Percentiles rank a stretch among this genome's conserved stretches.
Evolutionary conservation across 1,140 invertebrate species (phyloP).

Genomic region (Brachionus sp.): DNA sequence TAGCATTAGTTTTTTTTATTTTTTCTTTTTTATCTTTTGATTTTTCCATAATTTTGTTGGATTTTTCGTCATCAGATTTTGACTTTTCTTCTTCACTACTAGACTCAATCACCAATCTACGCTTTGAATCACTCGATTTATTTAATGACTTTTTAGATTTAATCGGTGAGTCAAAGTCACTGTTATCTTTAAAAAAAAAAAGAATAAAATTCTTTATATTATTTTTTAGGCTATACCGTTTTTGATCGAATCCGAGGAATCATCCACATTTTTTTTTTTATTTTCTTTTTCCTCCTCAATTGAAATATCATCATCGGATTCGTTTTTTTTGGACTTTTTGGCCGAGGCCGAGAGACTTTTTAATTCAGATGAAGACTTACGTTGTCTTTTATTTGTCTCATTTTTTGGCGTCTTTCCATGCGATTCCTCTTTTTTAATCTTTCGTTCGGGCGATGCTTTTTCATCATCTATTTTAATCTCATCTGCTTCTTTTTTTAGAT

Average conservation of each 20-base stretch:
- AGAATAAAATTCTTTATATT: neutral
- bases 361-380: conserved; percentile 34
- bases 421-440: neutral
- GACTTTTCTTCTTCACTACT: conserved; percentile 20
- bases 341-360: conserved; percentile 23
- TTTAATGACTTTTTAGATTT: neutral
- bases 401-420: neutral
- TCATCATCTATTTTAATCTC: neutral
- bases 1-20: neutral
- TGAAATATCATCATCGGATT: conserved; percentile 15
- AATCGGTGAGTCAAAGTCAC: conserved; percentile 14
- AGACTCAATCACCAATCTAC: conserved; percentile 19
- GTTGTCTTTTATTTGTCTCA: conserved; percentile 11
- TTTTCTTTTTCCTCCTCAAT: conserved; percentile 33
- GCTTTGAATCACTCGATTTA: neutral
- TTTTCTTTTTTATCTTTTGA: neutral
- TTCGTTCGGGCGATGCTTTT: neutral
- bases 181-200: neutral
- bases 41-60: neutral
- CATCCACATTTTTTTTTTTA: neutral
- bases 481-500: conserved; percentile 12
- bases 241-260: conserved; percentile 9
- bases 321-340: conserved; percentile 27
- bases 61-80: neutral
- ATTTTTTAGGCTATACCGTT: neutral